Percentiles rank a stretch among this genome's conserved stretches.
Evolutionary conservation across 2,888 invertebrate genomes (phyloP).

Genomic region (Caenorhabditis drosophilae): DNA sequence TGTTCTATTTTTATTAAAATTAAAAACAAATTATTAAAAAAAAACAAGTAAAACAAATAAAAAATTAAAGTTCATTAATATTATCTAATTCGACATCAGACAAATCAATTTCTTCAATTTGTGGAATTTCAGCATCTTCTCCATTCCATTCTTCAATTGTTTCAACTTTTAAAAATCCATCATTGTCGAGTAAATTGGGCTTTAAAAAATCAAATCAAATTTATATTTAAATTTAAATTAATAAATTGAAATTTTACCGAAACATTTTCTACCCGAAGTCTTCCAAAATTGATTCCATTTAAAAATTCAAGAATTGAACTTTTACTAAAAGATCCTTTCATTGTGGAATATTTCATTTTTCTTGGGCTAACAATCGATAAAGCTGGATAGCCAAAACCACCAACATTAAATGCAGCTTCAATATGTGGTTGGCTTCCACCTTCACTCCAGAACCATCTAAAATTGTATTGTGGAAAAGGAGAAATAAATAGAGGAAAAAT

Average conservation of each 20-base stretch:
- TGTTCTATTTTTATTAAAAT: too few species aligned
- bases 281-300: constrained; percentile 21
- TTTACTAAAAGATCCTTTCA: constrained; percentile 16
- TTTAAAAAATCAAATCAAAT: background rate
- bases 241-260: constrained; percentile 74
- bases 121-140: constrained; percentile 71
- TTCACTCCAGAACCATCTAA: constrained; percentile 89
- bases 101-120: constrained; percentile 71
- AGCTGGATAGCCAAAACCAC: constrained; percentile 97
- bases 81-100: constrained; percentile 69
- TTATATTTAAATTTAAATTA: too few species aligned
- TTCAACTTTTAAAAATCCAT: constrained; percentile 67
- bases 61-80: background rate
- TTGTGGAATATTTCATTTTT: constrained; percentile 83
- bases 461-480: constrained; percentile 5
- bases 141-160: constrained; percentile 71
- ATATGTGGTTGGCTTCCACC: constrained; percentile 83
- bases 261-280: constrained; percentile 77
- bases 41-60: too few species aligned
- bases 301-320: constrained; percentile 22
- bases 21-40: too few species aligned
- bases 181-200: background rate
- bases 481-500: constrained; percentile 70
- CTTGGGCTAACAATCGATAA: constrained; percentile 95
- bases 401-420: constrained; percentile 90